Percentiles rank a stretch among this genome's conserved stretches.
These are phyloP conservation scores for Serranus cabrilla DNA, from an alignment of 2,797 vertebrate species.

Conservation along the genomic window DNA sequence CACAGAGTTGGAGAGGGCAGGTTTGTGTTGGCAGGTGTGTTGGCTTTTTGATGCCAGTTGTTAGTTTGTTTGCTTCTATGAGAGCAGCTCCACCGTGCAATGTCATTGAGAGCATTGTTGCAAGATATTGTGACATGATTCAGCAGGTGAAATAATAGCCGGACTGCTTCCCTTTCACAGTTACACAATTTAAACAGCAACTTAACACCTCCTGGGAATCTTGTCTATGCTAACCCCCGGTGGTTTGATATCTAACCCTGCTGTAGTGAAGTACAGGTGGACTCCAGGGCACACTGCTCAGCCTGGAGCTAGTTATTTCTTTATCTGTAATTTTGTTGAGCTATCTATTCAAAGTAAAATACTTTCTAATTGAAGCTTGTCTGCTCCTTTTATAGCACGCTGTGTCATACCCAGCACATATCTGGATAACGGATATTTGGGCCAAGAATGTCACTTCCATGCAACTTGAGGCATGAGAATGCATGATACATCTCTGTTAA, in stretches of 20 bases:
- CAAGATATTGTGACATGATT: slow-evolving; percentile 14
- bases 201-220: too few relatives aligned
- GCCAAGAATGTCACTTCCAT: too few relatives aligned
- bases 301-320: background rate
- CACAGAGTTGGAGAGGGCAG: background rate
- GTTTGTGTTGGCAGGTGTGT: slow-evolving; percentile 33
- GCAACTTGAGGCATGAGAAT: too few relatives aligned
- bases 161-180: background rate
- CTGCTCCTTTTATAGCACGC: background rate
- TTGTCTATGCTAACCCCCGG: background rate
- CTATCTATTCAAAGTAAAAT: background rate
- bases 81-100: slow-evolving; percentile 1
- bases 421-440: too few relatives aligned
- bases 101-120: slow-evolving; percentile 28
- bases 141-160: background rate
- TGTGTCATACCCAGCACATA: too few relatives aligned
- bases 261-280: background rate
- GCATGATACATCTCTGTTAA: too few relatives aligned
- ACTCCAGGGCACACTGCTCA: background rate
- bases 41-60: slow-evolving; percentile 1
- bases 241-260: background rate
- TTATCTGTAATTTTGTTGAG: background rate
- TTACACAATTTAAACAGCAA: background rate
- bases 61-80: slow-evolving; percentile 11
- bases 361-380: background rate